Conservation (phyloP, 2,888 invertebrate genomes). For the Lasioglossum morio region DNA sequence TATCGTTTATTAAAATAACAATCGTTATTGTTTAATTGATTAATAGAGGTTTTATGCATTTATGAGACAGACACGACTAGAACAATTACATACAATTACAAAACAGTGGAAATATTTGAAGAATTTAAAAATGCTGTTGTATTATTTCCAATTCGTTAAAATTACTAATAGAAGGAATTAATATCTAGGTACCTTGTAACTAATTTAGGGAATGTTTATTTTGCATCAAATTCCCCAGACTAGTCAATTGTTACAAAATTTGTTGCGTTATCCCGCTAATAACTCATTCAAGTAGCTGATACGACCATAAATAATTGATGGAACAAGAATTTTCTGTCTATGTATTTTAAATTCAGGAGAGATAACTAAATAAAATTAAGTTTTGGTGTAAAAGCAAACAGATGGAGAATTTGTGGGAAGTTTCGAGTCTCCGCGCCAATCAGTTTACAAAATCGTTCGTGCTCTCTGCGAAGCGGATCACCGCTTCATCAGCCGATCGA, state of each 20-base stretch:
- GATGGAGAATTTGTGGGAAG: background rate
- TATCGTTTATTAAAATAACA: background rate
- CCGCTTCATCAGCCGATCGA: slow-evolving; percentile 37
- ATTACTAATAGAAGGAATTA: background rate
- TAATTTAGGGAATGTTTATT: background rate
- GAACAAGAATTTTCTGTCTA: background rate
- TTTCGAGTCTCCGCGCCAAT: background rate
- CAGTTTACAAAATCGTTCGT: slow-evolving; percentile 11
- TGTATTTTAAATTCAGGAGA: background rate
- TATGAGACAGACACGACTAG: too few relatives aligned
- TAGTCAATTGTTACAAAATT: background rate
- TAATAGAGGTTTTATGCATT: too few relatives aligned
- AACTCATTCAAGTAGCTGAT: background rate
- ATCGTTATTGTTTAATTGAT: background rate
- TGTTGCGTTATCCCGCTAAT: background rate
- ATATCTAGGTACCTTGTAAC: background rate
- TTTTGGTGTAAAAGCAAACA: background rate
- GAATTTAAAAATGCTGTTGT: background rate
- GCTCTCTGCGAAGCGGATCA: slow-evolving; percentile 25
- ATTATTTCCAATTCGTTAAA: background rate
- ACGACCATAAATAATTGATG: background rate
- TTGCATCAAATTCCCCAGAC: background rate
- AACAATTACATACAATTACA: too few relatives aligned
- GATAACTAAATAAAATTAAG: background rate
- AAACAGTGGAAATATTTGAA: too few relatives aligned